Percentiles rank a stretch among this genome's conserved stretches.
phyloP scores from a whole-genome alignment of 1,140 invertebrate genomes.

The Bombus polaris region DNA sequence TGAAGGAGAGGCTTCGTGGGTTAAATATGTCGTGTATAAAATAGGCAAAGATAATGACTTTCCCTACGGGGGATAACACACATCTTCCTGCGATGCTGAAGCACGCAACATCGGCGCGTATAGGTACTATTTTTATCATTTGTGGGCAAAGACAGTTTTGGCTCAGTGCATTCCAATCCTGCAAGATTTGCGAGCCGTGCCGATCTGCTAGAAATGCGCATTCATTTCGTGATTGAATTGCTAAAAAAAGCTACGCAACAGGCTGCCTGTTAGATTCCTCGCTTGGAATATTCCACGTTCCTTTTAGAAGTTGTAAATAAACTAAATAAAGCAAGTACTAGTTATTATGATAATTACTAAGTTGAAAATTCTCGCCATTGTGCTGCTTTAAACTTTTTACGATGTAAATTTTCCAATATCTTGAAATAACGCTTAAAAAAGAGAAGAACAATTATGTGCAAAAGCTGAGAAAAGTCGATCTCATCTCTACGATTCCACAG shows the following conservation, averaged over 20 bases:
- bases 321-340: too few species aligned
- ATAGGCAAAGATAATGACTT: neutral
- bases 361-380: too few species aligned
- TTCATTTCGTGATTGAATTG: constrained; percentile 1
- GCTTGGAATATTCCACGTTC: neutral
- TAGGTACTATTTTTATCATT: constrained; percentile 42
- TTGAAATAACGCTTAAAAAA: neutral
- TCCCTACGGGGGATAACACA: neutral
- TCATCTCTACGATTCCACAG: neutral
- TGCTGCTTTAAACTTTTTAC: too few species aligned
- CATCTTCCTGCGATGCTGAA: constrained; percentile 9
- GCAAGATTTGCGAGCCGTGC: constrained; percentile 33
- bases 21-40: neutral
- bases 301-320: neutral
- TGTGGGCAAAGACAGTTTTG: constrained; percentile 38
- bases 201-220: constrained; percentile 12
- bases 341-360: too few species aligned
- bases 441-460: neutral
- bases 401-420: neutral
- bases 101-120: constrained; percentile 17
- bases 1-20: neutral
- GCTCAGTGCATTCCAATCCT: constrained; percentile 42
- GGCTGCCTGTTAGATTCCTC: neutral
- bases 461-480: neutral
- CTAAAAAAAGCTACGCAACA: neutral